Base-by-base conservation (phyloP, 2,888 invertebrate species). In the Alloscopus bannaensis region DNA sequence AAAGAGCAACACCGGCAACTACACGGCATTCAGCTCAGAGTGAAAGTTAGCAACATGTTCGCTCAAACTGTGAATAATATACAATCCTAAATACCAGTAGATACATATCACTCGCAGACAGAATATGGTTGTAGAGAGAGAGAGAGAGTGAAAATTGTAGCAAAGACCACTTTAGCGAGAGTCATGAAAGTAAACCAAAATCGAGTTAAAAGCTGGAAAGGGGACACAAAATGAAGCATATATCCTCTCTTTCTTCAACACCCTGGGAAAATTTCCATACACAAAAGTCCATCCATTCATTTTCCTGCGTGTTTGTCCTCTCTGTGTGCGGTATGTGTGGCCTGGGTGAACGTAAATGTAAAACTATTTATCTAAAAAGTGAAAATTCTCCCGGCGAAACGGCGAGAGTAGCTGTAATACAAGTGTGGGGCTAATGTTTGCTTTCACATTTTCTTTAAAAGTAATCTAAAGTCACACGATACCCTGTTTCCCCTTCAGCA, bases 171-270 rank as follows among this genome's bases (percentile, higher is more conserved):
- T 26, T 57, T 26, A 55, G 55, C 24, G 55, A 11, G 16, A 31
- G n/a, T 13, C 64, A 28, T 24, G 66, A 66, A 66, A 66, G 66
- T 66, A 52, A 66, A 52, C 50, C 47, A 70, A 69, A 70, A 70
- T 70, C 55, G 70, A 70, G 70, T 70, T 70, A 70, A 70, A 59
- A 70, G 70, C 70, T 66, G 24, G 31, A 66, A 66, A 66, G 31
- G 36, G 66, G 29, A 36, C 47, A n/a, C n/a, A 29, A 52, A 66
- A 65, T 65, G 65, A 65, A 24, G 11, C 13, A n/a, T n/a, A n/a
- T 3, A 45, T 28, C n/a, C 31, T 26, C 8, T 42, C 20, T 29
- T 16, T 26, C 57, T 24, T 57, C 31, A 6, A 18, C 8, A 40
- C 6, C 18, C 28, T 8, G 29, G 66, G 13, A 20, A 52, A 29